Evolutionary conservation across 2,888 invertebrate species (phyloP).

Genomic region (Sinotaia quadrata): DNA sequence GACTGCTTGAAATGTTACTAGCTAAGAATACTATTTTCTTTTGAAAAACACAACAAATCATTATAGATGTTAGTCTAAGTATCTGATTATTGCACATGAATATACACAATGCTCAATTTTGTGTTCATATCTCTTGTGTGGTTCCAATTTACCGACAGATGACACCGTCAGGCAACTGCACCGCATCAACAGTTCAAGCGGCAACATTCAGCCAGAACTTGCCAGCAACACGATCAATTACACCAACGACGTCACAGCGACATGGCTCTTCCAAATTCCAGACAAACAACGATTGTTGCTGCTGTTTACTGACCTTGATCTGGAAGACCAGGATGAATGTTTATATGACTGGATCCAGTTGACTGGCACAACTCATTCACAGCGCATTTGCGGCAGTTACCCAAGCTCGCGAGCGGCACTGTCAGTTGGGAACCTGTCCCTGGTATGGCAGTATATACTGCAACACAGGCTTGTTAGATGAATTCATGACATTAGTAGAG

Average conservation of each 20-base stretch:
- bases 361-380: constrained; percentile 19
- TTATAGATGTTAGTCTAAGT: too few species aligned
- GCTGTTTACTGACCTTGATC: constrained; percentile 29
- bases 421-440: constrained; percentile 26
- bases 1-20: not conserved
- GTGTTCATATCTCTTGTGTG: too few species aligned
- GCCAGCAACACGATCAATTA: constrained; percentile 29
- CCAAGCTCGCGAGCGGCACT: constrained; percentile 21
- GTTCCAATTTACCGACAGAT: too few species aligned
- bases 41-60: too few species aligned
- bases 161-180: too few species aligned
- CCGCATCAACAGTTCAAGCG: not conserved
- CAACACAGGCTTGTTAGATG: too few species aligned
- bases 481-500: too few species aligned
- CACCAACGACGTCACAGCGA: constrained; percentile 26
- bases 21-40: not conserved
- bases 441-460: too few species aligned
- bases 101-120: too few species aligned
- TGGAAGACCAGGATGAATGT: constrained; percentile 47
- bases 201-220: not conserved
- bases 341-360: constrained; percentile 45
- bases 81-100: too few species aligned
- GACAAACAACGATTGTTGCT: constrained; percentile 34
- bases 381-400: constrained; percentile 34
- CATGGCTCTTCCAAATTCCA: constrained; percentile 29